These are phyloP conservation scores for Cephus pygmeus DNA, from an alignment of 2,888 invertebrate species.

Conservation along the genomic window DNA sequence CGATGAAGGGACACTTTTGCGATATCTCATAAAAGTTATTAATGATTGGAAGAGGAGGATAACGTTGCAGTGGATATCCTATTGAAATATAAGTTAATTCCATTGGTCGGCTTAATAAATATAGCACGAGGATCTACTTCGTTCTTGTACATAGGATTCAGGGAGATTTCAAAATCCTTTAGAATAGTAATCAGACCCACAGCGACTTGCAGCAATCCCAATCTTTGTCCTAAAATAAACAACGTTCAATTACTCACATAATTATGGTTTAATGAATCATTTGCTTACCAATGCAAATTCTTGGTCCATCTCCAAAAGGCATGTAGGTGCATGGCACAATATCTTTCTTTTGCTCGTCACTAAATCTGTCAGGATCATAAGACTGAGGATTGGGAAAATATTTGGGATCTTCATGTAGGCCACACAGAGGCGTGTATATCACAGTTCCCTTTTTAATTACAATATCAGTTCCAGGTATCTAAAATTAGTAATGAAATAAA, in stretches of 20 bases:
- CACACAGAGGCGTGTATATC: conserved; percentile 41
- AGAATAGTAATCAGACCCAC: conserved; percentile 49
- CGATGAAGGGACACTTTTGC: too few relatives aligned
- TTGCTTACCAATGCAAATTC: conserved; percentile 46
- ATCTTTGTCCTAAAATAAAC: conserved; percentile 37
- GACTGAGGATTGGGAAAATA: conserved; percentile 39
- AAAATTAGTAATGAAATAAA: not conserved
- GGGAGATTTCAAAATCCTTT: conserved; percentile 42
- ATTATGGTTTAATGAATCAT: not conserved
- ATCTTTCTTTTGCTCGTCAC: conserved; percentile 44
- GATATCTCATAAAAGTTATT: too few relatives aligned
- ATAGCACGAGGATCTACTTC: conserved; percentile 32
- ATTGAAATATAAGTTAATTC: conserved; percentile 36
- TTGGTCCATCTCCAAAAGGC: conserved; percentile 30
- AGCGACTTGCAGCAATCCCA: conserved; percentile 44
- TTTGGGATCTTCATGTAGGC: conserved; percentile 47
- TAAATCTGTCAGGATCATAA: conserved; percentile 56
- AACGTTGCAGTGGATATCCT: conserved; percentile 18
- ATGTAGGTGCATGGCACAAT: conserved; percentile 41
- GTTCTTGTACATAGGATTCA: conserved; percentile 34
- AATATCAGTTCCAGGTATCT: conserved; percentile 51
- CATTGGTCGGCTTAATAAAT: conserved; percentile 36
- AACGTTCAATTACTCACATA: not conserved
- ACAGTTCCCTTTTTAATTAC: conserved; percentile 48
- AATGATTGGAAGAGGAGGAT: too few relatives aligned